Evolutionary conservation across 2,888 invertebrate genomes (phyloP).

Genomic region (Sinhomidia bicolor): DNA sequence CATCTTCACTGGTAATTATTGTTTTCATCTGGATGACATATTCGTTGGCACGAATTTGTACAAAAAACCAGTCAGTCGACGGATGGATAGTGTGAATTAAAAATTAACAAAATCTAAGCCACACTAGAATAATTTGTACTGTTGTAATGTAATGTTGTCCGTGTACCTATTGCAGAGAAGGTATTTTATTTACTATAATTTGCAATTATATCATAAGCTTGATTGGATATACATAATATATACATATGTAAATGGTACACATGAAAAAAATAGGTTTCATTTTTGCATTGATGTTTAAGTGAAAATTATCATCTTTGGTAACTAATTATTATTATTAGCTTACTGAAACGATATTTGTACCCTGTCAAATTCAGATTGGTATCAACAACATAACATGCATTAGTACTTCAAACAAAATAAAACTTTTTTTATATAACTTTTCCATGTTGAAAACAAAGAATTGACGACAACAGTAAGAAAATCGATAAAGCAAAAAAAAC

Average conservation of each 20-base stretch:
- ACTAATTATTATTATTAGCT: no score
- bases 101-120: not conserved
- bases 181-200: no score
- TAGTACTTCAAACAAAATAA: not conserved
- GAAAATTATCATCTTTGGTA: no score
- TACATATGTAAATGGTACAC: no score
- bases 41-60: constrained; percentile 7
- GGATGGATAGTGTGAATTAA: not conserved
- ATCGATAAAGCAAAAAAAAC: constrained; percentile 54
- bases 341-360: no score
- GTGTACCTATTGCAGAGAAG: no score
- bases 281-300: not conserved
- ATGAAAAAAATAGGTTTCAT: not conserved
- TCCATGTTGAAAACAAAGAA: not conserved
- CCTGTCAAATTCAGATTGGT: not conserved
- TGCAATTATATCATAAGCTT: no score
- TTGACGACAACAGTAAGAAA: constrained; percentile 50
- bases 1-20: not conserved
- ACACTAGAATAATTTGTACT: no score
- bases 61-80: not conserved
- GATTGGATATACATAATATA: no score
- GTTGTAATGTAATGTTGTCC: no score
- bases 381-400: not conserved
- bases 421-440: not conserved
- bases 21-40: constrained; percentile 20